phyloP scores from a whole-genome alignment of 2,113 vertebrate species.

The Lepidothrix coronata region DNA sequence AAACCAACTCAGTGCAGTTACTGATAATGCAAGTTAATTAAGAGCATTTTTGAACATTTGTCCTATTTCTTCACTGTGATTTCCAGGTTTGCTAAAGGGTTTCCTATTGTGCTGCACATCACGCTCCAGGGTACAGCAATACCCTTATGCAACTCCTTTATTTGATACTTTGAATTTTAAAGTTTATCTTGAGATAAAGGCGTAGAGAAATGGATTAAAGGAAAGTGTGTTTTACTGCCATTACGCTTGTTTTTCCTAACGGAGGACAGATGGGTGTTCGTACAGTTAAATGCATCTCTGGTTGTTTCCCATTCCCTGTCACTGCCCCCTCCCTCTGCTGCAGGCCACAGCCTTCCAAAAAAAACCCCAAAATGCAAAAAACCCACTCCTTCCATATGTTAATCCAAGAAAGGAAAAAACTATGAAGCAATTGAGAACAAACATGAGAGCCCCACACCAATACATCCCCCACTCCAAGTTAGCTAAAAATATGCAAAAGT shows the following conservation, averaged over 20 bases:
- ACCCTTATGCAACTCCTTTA: background rate
- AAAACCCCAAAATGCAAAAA: background rate
- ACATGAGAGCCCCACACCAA: background rate
- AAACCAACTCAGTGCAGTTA: conserved; percentile 26
- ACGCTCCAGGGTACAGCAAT: background rate
- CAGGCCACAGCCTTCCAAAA: background rate
- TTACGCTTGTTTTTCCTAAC: background rate
- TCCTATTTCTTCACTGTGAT: conserved; percentile 1
- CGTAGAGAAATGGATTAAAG: background rate
- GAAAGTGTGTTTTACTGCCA: background rate
- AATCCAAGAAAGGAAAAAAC: background rate
- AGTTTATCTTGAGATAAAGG: conserved; percentile 23
- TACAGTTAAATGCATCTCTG: background rate
- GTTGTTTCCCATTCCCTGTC: background rate
- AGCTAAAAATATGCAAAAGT: background rate
- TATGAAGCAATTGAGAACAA: background rate
- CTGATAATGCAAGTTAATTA: conserved; percentile 62
- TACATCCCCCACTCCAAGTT: background rate
- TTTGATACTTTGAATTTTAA: background rate
- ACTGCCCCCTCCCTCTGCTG: background rate
- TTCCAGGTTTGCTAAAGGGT: background rate
- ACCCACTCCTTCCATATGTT: background rate
- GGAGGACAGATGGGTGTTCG: background rate
- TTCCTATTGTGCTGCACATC: background rate
- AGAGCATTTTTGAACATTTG: conserved; percentile 37